Evolutionary conservation across 2,797 vertebrate genomes (phyloP).

Genomic region (Nothura maculosa): DNA sequence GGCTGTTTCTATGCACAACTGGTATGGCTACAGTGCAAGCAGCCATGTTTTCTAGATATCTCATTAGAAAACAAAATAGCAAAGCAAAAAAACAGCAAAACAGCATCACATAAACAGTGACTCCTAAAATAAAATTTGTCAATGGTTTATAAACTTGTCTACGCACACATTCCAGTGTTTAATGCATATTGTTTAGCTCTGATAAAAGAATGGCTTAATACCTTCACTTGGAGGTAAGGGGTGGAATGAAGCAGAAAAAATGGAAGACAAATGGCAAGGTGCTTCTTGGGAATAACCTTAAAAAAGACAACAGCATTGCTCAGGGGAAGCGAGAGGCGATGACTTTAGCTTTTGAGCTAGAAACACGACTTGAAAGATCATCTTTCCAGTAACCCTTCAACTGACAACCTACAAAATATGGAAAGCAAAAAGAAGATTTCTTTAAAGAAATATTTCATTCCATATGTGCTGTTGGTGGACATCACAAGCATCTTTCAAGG

Average conservation of each 20-base stretch:
- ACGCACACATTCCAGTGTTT: background rate
- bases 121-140: background rate
- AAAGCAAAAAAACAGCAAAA: background rate
- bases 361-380: background rate
- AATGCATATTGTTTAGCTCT: background rate
- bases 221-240: slow-evolving; percentile 30
- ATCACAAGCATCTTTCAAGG: slow-evolving; percentile 30
- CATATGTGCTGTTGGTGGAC: background rate
- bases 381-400: background rate
- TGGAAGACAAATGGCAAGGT: background rate
- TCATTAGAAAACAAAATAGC: background rate
- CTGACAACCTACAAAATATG: background rate
- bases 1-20: background rate
- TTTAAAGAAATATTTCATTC: background rate
- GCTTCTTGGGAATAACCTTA: background rate
- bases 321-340: fast-evolving
- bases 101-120: background rate
- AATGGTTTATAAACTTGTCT: background rate
- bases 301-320: background rate
- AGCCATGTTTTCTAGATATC: background rate
- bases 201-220: slow-evolving; percentile 48
- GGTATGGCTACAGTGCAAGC: background rate
- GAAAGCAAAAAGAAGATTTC: background rate
- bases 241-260: background rate
- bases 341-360: background rate